Evolutionary conservation across 2,888 invertebrate genomes (phyloP), one percentile per base, ranked within the genome.

Genomic region (Cerastoderma edule): DNA sequence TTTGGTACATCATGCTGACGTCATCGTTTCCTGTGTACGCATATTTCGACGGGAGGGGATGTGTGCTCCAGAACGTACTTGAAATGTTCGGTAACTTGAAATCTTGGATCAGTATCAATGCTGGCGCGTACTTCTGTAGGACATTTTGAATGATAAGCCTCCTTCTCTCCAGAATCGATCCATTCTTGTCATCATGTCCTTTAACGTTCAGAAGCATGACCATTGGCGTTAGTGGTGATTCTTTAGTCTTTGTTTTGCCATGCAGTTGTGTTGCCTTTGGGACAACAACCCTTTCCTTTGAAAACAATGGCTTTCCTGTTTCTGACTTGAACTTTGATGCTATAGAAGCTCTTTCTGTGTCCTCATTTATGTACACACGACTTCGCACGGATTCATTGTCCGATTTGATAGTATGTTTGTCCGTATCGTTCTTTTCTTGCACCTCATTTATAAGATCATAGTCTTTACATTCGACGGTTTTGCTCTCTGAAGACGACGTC

Each of bases 81-180:
- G 32, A 50, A n/a, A 80, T 76, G 5, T 72, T 71, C 10, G 16
- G 28, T 68, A 73, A 73, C 19, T 27, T 27, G 70, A 80, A 80
- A 35, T 80, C 75, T 46, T 80, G 80, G 30, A 80, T 70, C 6
- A 80, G 56, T 13, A 76, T 65, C 3, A 80, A 5, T 5, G 68
- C 56, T 19, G 80, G 80, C 28, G n/a, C 44, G 8, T 70, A 24
- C 35, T 54, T 73, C 3, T 44, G 16, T 13, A 76, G 53, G 5
- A 73, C 70, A 28, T 57, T 65, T 8, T 68, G 65, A 28, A 80
- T 73, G 16, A 67, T 70, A 27, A 73, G 48, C 60, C 48, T 68
- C 48, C 75, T 69, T 64, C 75, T 67, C 19, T 54, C 68, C n/a
- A 64, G n/a, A 10, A 67, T 30, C 6, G 66, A 28, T 1, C 73